Evolutionary conservation across 2,113 vertebrate species (phyloP).

Genomic region (Gracilinanus agilis): DNA sequence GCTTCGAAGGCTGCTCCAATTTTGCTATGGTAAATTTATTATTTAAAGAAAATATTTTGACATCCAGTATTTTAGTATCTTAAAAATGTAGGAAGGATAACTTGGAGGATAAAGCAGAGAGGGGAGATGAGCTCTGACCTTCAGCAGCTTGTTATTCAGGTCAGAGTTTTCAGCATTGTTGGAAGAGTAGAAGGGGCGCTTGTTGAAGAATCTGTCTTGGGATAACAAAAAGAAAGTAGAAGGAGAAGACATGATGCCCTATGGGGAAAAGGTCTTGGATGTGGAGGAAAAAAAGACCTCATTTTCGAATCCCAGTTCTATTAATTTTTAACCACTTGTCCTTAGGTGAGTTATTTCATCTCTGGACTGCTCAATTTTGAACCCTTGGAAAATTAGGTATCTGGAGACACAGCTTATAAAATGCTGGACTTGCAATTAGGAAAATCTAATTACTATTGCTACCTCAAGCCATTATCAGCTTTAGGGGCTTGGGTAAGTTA

Average conservation of each 20-base stretch:
- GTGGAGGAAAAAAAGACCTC: not conserved
- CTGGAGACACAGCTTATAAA: not conserved
- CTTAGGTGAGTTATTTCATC: not conserved
- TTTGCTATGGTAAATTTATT: slow-evolving; percentile 71
- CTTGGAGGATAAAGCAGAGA: slow-evolving; percentile 36
- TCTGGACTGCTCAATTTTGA: not conserved
- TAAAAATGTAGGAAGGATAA: slow-evolving; percentile 66
- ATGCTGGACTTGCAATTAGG: not conserved
- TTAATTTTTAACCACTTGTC: not conserved
- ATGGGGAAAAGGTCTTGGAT: not conserved
- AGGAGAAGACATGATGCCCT: not conserved
- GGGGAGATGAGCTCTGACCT: not conserved
- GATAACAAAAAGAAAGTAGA: not conserved
- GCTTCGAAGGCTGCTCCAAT: slow-evolving; percentile 64
- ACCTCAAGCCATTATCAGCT: not conserved
- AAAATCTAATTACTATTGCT: not conserved
- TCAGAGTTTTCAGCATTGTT: not conserved
- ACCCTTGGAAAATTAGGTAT: not conserved
- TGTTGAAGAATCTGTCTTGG: not conserved
- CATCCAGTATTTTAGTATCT: slow-evolving; percentile 69
- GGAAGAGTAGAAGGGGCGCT: slow-evolving; percentile 26
- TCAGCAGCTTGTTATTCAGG: not conserved
- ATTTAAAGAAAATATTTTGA: slow-evolving; percentile 76
- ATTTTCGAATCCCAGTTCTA: not conserved
- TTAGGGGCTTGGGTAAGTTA: not conserved